Evolutionary conservation across 2,888 invertebrate species (phyloP).

Genomic region (Coenonympha arcania): DNA sequence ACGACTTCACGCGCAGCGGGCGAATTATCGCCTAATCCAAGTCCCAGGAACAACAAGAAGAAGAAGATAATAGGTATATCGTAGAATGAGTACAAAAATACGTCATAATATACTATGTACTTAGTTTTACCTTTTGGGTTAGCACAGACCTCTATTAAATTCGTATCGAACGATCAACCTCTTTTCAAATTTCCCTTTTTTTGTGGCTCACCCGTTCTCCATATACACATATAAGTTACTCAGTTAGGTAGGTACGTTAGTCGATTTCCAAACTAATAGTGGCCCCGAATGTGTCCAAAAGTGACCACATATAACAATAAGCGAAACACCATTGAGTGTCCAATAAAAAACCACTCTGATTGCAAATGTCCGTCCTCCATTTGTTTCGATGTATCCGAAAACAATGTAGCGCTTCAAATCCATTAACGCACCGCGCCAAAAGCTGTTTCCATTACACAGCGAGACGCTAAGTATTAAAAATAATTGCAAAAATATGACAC

Average conservation of each 20-base stretch:
- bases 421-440: conserved; percentile 52
- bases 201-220: background rate
- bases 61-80: too few species aligned
- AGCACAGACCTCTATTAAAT: too few species aligned
- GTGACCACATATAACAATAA: conserved; percentile 10
- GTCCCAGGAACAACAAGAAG: too few species aligned
- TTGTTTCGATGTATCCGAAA: conserved; percentile 51
- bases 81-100: too few species aligned
- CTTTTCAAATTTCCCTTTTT: background rate
- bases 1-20: too few species aligned
- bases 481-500: background rate
- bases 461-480: background rate
- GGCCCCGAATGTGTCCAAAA: conserved; percentile 5
- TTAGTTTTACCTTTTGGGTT: too few species aligned
- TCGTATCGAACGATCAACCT: background rate
- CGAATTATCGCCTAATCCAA: too few species aligned
- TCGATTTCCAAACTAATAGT: background rate
- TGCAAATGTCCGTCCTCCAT: conserved; percentile 45
- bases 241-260: too few species aligned
- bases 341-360: conserved; percentile 42
- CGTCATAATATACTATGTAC: too few species aligned
- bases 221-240: background rate
- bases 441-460: conserved; percentile 44
- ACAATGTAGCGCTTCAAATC: conserved; percentile 64
- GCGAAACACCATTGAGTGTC: conserved; percentile 17